Base-by-base conservation (phyloP, 2,888 invertebrate genomes). In the Athrips mouffetella region DNA sequence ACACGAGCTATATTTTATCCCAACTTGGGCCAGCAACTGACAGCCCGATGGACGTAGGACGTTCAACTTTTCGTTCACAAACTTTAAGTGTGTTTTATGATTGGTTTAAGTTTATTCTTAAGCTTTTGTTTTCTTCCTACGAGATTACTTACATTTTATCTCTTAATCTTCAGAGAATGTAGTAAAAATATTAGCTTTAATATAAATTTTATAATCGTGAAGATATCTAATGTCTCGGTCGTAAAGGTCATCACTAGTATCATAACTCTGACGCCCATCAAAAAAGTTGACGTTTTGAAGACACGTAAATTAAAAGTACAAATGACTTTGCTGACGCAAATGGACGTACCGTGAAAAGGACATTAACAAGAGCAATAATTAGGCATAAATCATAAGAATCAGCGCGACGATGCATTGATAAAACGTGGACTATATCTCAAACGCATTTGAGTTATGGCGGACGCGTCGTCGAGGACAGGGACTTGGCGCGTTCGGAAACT, bases 351-450 rank as follows among this genome's bases (percentile, higher is more conserved):
- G 83, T 84, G 85, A 80, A 85, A 83, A 79, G 73, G 72, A 73
- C 79, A 84, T 85, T 83, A 86, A 85, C 82, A 50, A 75, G 74
- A 70, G 71, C 76, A 79, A 85, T 85, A 83, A 87, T 86, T 87
- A 83, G 74, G 75, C 75, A 84, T 87, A 82, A 82, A 85, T 87
- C 86, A 83, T 79, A 75, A 70, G 73, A 78, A 82, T 80, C 80
- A 79, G 72, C 73, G 78, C 84, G 85, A 87, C 85, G 87, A 85
- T 86, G 84, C 85, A 87, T 87, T 86, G 87, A 87, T 86, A 86
- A 87, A 87, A 80, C 75, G 78, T 61, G 65, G 71, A 73, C 70
- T 78, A 84, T 85, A 87, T 85, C 80, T 86, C 84, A 84, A 73
- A 75, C 75, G 70, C 68, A 68, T 69, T 76, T 87, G 86, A 88